A percentile compares a stretch with the other conserved stretches of the same genome.
phyloP scores from a whole-genome alignment of 2,797 vertebrate species.

The Pantherophis alleghaniensis region DNA sequence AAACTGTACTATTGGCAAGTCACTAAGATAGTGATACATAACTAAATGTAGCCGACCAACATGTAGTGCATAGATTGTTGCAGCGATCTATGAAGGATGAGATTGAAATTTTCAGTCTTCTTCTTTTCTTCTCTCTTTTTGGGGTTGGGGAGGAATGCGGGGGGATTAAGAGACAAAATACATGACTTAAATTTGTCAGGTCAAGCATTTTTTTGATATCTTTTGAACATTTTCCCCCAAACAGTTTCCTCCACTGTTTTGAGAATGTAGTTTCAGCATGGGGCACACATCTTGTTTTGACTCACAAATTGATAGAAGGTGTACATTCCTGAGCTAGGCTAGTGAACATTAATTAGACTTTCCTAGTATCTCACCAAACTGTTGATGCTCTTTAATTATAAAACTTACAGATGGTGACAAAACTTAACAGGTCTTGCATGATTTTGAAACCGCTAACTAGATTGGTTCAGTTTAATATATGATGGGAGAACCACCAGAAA shows the following conservation, averaged over 20 bases:
- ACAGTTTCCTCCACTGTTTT: background rate
- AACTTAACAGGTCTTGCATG: background rate
- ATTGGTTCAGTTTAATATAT: background rate
- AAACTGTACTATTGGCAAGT: background rate
- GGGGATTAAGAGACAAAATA: background rate
- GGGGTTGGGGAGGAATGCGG: background rate
- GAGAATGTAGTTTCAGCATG: background rate
- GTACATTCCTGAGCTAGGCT: background rate
- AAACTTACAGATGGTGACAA: background rate
- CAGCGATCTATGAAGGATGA: background rate
- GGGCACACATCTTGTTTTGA: background rate
- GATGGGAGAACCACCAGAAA: background rate
- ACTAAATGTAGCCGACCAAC: background rate
- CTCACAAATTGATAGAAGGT: background rate
- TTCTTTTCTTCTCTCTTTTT: too few relatives aligned
- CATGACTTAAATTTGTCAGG: background rate
- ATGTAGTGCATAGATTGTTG: background rate
- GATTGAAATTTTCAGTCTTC: background rate
- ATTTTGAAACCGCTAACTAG: background rate
- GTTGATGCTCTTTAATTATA: background rate
- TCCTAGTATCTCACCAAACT: background rate
- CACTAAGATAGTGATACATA: background rate
- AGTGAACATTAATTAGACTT: background rate
- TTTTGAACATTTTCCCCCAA: background rate
- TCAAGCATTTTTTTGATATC: background rate